phyloP scores from a whole-genome alignment of 2,888 invertebrate species.

The Pherbina coryleti region DNA sequence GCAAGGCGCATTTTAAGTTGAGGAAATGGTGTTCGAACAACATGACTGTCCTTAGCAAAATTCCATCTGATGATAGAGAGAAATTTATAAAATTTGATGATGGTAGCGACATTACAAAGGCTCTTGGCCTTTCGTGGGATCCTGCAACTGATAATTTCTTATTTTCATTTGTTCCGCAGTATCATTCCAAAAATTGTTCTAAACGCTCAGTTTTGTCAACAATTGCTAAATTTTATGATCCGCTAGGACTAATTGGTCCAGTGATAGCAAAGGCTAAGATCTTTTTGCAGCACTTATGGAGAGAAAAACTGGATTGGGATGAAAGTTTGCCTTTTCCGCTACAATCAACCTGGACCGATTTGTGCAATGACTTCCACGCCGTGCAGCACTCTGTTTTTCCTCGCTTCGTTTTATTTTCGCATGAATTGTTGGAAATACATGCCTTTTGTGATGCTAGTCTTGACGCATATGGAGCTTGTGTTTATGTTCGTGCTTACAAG shows the following conservation, averaged over 20 bases:
- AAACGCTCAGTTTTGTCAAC: not conserved
- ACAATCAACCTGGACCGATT: slow-evolving; percentile 28
- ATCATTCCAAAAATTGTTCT: not conserved
- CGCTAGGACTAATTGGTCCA: slow-evolving; percentile 42
- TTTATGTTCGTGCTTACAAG: not conserved
- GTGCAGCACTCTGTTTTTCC: slow-evolving; percentile 25
- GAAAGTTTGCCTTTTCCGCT: slow-evolving; percentile 35
- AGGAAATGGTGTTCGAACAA: slow-evolving; percentile 47
- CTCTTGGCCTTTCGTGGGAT: slow-evolving; percentile 42
- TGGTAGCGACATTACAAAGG: slow-evolving; percentile 40
- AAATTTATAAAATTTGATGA: slow-evolving; percentile 19
- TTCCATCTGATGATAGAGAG: not conserved
- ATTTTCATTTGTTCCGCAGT: slow-evolving; percentile 30
- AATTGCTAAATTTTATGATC: slow-evolving; percentile 23
- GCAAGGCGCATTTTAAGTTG: not conserved
- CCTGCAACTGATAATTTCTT: slow-evolving; percentile 39
- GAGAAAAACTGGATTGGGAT: slow-evolving; percentile 39
- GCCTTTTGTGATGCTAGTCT: slow-evolving; percentile 42
- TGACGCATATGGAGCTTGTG: slow-evolving; percentile 13
- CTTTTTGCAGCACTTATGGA: slow-evolving; percentile 41
- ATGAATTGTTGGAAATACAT: slow-evolving; percentile 29
- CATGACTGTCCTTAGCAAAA: slow-evolving; percentile 6
- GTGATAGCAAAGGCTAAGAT: slow-evolving; percentile 44
- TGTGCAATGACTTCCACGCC: slow-evolving; percentile 10
- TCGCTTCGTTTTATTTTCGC: slow-evolving; percentile 23